These are phyloP conservation scores for Carposina sasakii DNA, from an alignment of 1,140 invertebrate genomes.

Conservation along the genomic window DNA sequence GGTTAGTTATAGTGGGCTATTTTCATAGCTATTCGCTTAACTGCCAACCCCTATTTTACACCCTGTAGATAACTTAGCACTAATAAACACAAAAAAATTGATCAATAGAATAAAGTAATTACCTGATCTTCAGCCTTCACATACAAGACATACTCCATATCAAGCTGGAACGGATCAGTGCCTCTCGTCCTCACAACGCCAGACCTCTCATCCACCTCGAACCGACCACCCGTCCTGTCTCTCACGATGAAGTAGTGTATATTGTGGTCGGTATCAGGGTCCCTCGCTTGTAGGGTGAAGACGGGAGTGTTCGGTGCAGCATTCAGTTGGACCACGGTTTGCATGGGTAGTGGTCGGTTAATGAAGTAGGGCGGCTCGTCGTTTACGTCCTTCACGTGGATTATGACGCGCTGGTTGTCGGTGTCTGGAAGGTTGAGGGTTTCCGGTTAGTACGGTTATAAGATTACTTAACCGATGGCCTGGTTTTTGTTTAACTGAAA, in stretches of 20 bases:
- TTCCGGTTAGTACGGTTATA: no score
- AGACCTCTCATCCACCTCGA: slow-evolving; percentile 93
- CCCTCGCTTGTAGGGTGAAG: slow-evolving; percentile 94
- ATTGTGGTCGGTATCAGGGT: slow-evolving; percentile 95
- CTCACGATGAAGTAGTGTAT: slow-evolving; percentile 96
- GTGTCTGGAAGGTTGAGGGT: slow-evolving; percentile 84
- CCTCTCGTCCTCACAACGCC: slow-evolving; percentile 94
- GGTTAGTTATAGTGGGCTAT: no score
- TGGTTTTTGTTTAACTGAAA: no score
- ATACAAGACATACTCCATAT: slow-evolving; percentile 97
- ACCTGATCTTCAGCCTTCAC: slow-evolving; percentile 95
- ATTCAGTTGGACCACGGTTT: slow-evolving; percentile 95
- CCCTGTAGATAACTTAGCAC: no score
- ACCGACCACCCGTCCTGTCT: slow-evolving; percentile 85
- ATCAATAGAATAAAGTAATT: no score
- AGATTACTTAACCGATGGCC: no score
- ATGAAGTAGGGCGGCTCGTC: slow-evolving; percentile 97
- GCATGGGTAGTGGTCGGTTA: slow-evolving; percentile 95
- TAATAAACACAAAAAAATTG: no score
- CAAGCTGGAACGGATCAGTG: slow-evolving; percentile 92
- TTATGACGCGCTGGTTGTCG: slow-evolving; percentile 95
- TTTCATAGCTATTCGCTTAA: no score
- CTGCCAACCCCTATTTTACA: no score
- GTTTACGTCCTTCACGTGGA: slow-evolving; percentile 96
- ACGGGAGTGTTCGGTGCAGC: slow-evolving; percentile 96